Percentiles rank a stretch among this genome's conserved stretches.
These are phyloP conservation scores for Ceriagrion tenellum DNA, from an alignment of 2,888 invertebrate genomes.

Conservation along the genomic window DNA sequence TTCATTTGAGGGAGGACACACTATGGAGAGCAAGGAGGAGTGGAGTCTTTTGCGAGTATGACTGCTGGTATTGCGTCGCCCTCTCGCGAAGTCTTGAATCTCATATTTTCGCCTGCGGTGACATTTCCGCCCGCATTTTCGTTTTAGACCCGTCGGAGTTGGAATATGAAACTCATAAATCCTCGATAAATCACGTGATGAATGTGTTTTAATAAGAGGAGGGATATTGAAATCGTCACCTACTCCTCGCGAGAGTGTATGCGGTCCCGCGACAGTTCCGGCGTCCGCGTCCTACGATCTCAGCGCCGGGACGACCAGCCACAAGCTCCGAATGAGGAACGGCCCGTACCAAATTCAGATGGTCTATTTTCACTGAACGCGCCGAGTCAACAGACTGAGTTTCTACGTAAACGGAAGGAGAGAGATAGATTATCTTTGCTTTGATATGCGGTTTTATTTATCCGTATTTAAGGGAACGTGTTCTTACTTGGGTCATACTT, in stretches of 20 bases:
- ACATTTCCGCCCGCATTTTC: slow-evolving; percentile 1
- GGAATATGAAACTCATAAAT: slow-evolving; percentile 56
- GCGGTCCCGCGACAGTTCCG: not conserved
- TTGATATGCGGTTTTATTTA: too few relatives aligned
- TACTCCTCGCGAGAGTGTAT: not conserved
- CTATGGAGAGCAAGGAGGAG: not conserved
- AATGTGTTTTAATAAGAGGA: slow-evolving; percentile 62
- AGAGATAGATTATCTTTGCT: too few relatives aligned
- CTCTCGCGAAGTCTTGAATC: not conserved
- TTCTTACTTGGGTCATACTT: too few relatives aligned
- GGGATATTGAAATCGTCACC: not conserved
- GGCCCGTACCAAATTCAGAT: not conserved
- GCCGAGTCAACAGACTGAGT: too few relatives aligned
- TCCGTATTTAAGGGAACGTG: too few relatives aligned
- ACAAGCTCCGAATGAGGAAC: not conserved
- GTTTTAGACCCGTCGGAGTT: not conserved
- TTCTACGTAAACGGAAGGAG: too few relatives aligned
- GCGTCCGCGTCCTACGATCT: not conserved
- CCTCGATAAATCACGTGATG: not conserved
- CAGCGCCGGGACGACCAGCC: not conserved
- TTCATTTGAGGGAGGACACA: not conserved
- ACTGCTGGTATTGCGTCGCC: not conserved
- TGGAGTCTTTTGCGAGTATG: not conserved
- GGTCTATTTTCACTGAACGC: not conserved
- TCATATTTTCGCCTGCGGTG: slow-evolving; percentile 27